phyloP scores from a whole-genome alignment of 1,140 invertebrate genomes.

The Magallana angulata region DNA sequence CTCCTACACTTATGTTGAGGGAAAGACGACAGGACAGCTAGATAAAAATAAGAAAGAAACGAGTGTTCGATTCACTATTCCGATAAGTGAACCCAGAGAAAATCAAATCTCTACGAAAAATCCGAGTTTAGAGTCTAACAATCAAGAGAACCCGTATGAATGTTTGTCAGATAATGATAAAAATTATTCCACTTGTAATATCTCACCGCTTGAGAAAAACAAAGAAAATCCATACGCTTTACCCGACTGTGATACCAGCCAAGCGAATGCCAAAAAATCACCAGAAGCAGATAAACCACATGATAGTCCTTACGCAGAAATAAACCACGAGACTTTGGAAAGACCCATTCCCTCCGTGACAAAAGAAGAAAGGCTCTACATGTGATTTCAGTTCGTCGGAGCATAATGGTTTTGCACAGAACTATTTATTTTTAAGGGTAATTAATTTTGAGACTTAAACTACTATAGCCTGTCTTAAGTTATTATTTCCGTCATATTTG shows the following conservation, averaged over 20 bases:
- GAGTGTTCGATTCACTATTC: background rate
- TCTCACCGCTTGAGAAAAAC: background rate
- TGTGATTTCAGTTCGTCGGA: background rate
- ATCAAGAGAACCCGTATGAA: background rate
- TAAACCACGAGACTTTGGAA: background rate
- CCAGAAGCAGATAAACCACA: background rate
- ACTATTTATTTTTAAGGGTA: too few relatives aligned
- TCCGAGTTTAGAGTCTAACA: too few relatives aligned
- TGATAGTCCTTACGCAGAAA: background rate
- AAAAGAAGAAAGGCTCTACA: background rate
- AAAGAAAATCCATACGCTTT: constrained; percentile 4
- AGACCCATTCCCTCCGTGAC: background rate
- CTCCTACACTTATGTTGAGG: background rate
- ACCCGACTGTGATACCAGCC: background rate
- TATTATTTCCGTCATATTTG: too few relatives aligned
- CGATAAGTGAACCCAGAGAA: background rate
- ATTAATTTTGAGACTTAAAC: too few relatives aligned
- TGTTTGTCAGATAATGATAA: background rate
- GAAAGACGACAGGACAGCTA: background rate
- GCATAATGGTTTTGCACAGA: too few relatives aligned
- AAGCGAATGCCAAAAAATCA: background rate
- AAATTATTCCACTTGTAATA: background rate
- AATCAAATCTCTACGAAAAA: too few relatives aligned
- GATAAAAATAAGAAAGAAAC: background rate
- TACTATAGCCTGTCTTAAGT: too few relatives aligned